phyloP scores from a whole-genome alignment of 2,113 vertebrate species.

The Caranx melampygus region DNA sequence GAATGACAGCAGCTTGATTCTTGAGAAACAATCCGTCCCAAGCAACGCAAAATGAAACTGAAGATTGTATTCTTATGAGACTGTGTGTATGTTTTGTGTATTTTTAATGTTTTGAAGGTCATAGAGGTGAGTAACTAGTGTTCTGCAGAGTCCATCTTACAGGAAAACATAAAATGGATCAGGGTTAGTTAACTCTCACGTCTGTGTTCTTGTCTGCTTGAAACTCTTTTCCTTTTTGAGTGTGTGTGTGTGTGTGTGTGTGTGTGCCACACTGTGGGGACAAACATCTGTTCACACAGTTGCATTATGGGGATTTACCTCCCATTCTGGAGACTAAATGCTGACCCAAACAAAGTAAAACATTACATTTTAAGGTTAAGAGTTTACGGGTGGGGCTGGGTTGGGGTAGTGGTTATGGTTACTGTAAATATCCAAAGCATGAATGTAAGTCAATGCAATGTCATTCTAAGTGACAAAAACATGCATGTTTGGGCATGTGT shows the following conservation, averaged over 20 bases:
- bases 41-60: neutral
- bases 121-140: neutral
- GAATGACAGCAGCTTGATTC: constrained; percentile 22
- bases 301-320: neutral
- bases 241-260: neutral
- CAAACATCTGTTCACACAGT: neutral
- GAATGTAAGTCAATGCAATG: constrained; percentile 33
- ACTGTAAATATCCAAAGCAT: constrained; percentile 23
- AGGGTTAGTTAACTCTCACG: neutral
- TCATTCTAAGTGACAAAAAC: constrained; percentile 59
- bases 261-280: neutral
- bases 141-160: neutral
- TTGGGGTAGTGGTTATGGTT: constrained; percentile 10
- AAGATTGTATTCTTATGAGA: neutral
- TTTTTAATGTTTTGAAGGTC: neutral
- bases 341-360: neutral
- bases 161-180: constrained; percentile 11
- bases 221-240: constrained; percentile 6
- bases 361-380: neutral
- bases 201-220: constrained; percentile 12
- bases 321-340: neutral
- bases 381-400: constrained; percentile 3
- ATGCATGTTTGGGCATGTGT: constrained; percentile 49
- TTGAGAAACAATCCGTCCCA: constrained; percentile 1
- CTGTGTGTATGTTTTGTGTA: neutral